Conservation (phyloP, 2,888 invertebrate species). For the Apamea epomidion region DNA sequence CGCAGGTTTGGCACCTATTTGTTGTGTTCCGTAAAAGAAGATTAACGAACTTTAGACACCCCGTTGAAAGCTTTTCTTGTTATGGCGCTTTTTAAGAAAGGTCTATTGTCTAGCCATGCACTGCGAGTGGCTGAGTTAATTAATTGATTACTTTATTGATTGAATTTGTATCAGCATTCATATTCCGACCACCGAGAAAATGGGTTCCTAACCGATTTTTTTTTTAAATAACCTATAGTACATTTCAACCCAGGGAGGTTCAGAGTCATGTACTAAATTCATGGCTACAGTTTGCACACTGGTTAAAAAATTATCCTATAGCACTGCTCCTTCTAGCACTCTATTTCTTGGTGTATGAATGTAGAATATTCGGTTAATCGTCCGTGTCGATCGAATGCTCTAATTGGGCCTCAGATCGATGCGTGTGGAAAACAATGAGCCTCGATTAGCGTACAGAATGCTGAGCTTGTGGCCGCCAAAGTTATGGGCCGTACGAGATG, state of each 20-base stretch:
- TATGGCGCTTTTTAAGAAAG: background rate
- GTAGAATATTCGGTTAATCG: slow-evolving; percentile 75
- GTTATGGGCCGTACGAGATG: slow-evolving; percentile 26
- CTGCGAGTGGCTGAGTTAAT: too few species aligned
- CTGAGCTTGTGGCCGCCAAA: slow-evolving; percentile 28
- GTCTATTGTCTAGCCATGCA: background rate
- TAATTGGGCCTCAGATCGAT: slow-evolving; percentile 81
- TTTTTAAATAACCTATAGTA: too few species aligned
- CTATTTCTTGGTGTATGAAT: slow-evolving; percentile 58
- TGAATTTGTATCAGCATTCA: background rate
- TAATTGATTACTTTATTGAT: background rate
- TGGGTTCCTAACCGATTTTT: too few species aligned
- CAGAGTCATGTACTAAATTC: too few species aligned
- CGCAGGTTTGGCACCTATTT: background rate
- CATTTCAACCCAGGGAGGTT: too few species aligned
- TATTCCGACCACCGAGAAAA: background rate
- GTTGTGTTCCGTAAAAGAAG: background rate
- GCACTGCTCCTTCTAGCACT: slow-evolving; percentile 41
- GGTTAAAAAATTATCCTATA: background rate
- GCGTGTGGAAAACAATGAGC: slow-evolving; percentile 77
- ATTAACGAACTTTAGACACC: background rate
- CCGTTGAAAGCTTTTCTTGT: background rate
- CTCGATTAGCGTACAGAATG: slow-evolving; percentile 60
- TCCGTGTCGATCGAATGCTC: slow-evolving; percentile 75
- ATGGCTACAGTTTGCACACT: too few species aligned